Evolutionary conservation across 2,797 vertebrate genomes (phyloP).

Genomic region (Gobionotothen gibberifrons): DNA sequence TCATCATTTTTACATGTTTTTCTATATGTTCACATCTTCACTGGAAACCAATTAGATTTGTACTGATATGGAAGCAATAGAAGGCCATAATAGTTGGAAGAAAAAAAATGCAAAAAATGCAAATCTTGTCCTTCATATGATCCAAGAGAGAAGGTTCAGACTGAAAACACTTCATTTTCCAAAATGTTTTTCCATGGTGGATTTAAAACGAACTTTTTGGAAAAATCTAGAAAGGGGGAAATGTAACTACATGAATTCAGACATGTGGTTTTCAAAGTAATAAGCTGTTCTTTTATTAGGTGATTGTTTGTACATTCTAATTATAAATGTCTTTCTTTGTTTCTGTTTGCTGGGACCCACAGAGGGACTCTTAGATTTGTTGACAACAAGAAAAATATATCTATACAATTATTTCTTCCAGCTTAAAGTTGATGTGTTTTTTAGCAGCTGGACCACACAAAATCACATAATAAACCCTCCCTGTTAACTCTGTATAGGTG

Average conservation of each 20-base stretch:
- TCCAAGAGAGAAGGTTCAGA: too few relatives aligned
- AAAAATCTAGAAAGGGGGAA: not conserved
- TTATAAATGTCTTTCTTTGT: not conserved
- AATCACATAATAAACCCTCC: not conserved
- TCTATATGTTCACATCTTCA: too few relatives aligned
- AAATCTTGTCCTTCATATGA: too few relatives aligned
- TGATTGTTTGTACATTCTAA: not conserved
- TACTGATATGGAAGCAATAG: too few relatives aligned
- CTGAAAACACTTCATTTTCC: too few relatives aligned
- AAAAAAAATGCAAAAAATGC: too few relatives aligned
- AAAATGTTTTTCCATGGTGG: too few relatives aligned
- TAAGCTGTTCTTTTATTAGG: not conserved
- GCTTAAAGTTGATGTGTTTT: not conserved
- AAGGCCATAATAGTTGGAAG: too few relatives aligned
- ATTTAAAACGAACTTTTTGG: too few relatives aligned
- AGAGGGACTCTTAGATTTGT: too few relatives aligned
- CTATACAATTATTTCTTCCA: not conserved
- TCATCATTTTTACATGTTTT: not conserved
- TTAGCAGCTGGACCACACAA: not conserved
- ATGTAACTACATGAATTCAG: not conserved
- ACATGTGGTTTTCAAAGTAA: not conserved
- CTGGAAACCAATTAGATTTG: too few relatives aligned
- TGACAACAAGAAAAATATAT: not conserved
- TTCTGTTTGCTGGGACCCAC: not conserved
- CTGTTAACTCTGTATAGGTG: not conserved